These are phyloP conservation scores for Drosophila tristis DNA, from an alignment of 1,140 invertebrate genomes.

Conservation along the genomic window DNA sequence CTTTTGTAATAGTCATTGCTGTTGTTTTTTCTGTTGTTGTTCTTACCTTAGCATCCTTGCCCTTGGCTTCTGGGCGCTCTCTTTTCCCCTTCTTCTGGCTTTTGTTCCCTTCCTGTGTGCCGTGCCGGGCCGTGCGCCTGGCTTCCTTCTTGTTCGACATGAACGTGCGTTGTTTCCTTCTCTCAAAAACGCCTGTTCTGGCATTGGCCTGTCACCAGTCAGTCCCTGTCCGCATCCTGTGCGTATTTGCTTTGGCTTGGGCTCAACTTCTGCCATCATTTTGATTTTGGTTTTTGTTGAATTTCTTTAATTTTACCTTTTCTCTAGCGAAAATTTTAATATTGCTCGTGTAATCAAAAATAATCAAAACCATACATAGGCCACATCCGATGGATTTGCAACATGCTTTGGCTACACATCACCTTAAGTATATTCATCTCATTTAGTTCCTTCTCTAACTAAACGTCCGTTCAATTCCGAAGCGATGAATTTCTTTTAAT, in stretches of 20 bases:
- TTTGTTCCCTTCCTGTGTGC: constrained; percentile 73
- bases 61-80: constrained; percentile 41
- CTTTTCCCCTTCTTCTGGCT: constrained; percentile 10
- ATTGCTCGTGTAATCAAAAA: constrained; percentile 49
- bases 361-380: constrained; percentile 29
- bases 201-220: constrained; percentile 35
- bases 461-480: no score
- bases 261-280: constrained; percentile 17
- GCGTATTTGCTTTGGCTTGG: constrained; percentile 48
- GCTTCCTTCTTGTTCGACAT: constrained; percentile 75
- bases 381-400: no score
- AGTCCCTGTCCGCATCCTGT: constrained; percentile 14
- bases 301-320: constrained; percentile 1
- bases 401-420: no score
- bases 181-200: constrained; percentile 35
- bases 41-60: constrained; percentile 70
- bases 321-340: constrained; percentile 15
- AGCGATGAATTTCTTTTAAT: no score
- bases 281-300: not conserved
- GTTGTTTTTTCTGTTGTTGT: constrained; percentile 52
- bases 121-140: constrained; percentile 38
- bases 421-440: no score
- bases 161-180: constrained; percentile 74
- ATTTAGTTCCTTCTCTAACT: no score
- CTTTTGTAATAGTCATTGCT: constrained; percentile 71